Conservation (phyloP, 2,113 vertebrate genomes). For the Oreotrochilus melanogaster region DNA sequence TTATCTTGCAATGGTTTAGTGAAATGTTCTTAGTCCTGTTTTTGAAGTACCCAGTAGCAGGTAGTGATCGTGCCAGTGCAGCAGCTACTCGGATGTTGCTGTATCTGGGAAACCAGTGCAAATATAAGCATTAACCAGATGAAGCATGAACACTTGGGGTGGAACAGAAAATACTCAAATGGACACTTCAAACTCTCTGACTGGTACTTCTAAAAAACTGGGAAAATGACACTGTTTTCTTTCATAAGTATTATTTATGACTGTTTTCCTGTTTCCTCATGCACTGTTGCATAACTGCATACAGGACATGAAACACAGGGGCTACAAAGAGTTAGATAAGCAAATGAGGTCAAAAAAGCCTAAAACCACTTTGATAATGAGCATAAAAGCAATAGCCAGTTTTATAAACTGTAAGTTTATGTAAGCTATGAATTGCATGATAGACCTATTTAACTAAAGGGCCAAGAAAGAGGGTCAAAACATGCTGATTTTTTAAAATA, state of each 20-base stretch:
- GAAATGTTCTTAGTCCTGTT: neutral
- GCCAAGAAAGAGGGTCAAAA: neutral
- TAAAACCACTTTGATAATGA: neutral
- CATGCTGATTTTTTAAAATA: neutral
- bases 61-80: neutral
- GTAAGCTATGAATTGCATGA: neutral
- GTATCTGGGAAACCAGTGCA: neutral
- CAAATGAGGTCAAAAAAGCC: neutral
- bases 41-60: neutral
- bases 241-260: neutral
- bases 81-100: neutral
- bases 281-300: neutral
- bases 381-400: neutral
- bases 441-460: neutral
- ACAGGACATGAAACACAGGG: neutral
- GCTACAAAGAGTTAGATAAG: neutral
- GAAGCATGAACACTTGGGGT: neutral
- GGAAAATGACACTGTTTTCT: neutral
- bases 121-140: neutral
- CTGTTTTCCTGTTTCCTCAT: neutral
- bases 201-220: neutral
- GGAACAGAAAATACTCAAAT: neutral
- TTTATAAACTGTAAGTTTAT: neutral
- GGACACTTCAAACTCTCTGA: neutral
- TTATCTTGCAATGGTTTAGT: neutral